Evolutionary conservation across 2,113 vertebrate genomes (phyloP).

Genomic region (Galeopterus variegatus): DNA sequence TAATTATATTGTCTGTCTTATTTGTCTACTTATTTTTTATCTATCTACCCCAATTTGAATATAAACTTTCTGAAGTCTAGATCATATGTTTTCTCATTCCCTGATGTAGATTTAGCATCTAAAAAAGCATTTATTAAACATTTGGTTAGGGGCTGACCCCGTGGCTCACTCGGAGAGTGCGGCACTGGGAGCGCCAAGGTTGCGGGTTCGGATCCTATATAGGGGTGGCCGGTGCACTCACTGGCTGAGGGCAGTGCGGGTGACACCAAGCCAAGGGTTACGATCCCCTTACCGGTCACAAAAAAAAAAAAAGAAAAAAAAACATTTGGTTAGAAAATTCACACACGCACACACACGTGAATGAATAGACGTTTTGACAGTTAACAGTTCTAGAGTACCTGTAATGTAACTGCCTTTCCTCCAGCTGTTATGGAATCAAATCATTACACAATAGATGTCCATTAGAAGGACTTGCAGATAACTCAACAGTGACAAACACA

Average conservation of each 20-base stretch:
- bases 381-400: background rate
- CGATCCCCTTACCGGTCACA: no score
- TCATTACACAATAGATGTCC: background rate
- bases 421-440: background rate
- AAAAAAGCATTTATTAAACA: slow-evolving; percentile 32
- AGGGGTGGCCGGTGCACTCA: no score
- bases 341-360: background rate
- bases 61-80: background rate
- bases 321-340: background rate
- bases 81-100: background rate
- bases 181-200: no score
- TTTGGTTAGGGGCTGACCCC: background rate
- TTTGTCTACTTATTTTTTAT: background rate
- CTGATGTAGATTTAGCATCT: background rate
- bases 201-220: no score
- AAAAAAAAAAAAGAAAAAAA: no score
- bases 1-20: background rate
- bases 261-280: no score
- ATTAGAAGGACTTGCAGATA: slow-evolving; percentile 20
- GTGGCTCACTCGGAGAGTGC: no score
- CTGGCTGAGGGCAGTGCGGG: no score
- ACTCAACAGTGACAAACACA: background rate
- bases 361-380: slow-evolving; percentile 35
- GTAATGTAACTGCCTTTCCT: background rate
- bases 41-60: background rate